Base-by-base conservation (phyloP, 2,797 vertebrate species). In the Danio jaintianensis region DNA sequence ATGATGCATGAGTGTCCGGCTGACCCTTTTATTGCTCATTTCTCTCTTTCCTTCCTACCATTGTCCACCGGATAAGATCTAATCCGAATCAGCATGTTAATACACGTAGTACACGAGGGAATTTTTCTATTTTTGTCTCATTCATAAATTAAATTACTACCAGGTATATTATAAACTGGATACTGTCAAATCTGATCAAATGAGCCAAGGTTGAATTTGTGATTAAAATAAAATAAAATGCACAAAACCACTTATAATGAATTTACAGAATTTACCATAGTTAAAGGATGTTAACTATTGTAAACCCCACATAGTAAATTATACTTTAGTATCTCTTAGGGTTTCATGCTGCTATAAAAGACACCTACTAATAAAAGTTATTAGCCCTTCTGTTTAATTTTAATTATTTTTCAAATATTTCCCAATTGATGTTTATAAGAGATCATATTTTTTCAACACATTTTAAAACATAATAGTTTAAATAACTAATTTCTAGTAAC, bases 41-140 rank as follows among this genome's bases (percentile, higher is more conserved):
- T 66, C 47, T 83, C 80, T 22, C 81, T 87, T 87, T 90, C 89
- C 90, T 92, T 91, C 91, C 90, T 72, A 15, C 73, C 66, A 89
- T 90, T 93, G 89, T 53, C 38, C 47, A 40, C n/a, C 5, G 4
- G 16, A 63, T 40, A 22, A 66, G 58, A 69, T 58, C 45, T 7
- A 13, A 48, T 73, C 18, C 18, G 16, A 62, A 53, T 68, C 58
- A 73, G 64, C 62, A 68, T 74, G 69, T 66, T 58, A 59, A 59
- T 6, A 42, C 61, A 66, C 22, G 11, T 68, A 45, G 5, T 15
- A 29, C 47, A 29, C 20, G 0, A 29, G 29, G 59, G 29, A 40
- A 40, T 69, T 69, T 52, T n/a, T 16, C 40, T 36, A 50, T 50
- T 50, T 68, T 68, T 52, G 5, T 68, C 18, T 53, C 16, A 53